Evolutionary conservation across 1,140 invertebrate species (phyloP).

Genomic region (Drosophila ercepeae): DNA sequence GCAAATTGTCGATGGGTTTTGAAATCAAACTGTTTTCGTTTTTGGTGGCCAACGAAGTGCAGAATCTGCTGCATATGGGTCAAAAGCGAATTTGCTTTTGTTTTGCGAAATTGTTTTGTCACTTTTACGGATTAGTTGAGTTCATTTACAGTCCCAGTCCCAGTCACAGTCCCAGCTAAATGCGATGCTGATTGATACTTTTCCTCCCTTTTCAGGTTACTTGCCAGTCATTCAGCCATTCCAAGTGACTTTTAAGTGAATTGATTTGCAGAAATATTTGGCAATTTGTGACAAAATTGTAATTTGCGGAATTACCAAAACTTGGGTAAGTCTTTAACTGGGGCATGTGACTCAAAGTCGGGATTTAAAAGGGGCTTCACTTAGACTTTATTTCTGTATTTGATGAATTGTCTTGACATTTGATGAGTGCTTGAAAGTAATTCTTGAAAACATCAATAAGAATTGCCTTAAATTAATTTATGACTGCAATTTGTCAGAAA

Average conservation of each 20-base stretch:
- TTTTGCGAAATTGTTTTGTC: conserved; percentile 56
- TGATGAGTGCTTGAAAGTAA: neutral
- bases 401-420: neutral
- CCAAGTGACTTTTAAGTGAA: conserved; percentile 49
- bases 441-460: neutral
- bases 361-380: neutral
- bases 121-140: conserved; percentile 28
- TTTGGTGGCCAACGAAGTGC: conserved; percentile 1
- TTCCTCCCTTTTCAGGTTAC: conserved; percentile 18
- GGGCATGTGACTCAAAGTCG: neutral
- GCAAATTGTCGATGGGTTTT: conserved; percentile 70
- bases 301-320: neutral
- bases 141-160: neutral
- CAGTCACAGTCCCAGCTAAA: neutral
- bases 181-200: conserved; percentile 29
- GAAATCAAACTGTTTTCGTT: conserved; percentile 48
- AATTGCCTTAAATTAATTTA: conserved; percentile 15
- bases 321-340: neutral
- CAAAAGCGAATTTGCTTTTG: conserved; percentile 27
- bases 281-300: conserved; percentile 2
- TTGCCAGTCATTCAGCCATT: conserved; percentile 40
- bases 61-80: conserved; percentile 26
- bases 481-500: conserved; percentile 21
- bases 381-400: neutral
- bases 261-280: conserved; percentile 25